Evolutionary conservation across 1,140 invertebrate genomes (phyloP).

Genomic region (Musca vetustissima): DNA sequence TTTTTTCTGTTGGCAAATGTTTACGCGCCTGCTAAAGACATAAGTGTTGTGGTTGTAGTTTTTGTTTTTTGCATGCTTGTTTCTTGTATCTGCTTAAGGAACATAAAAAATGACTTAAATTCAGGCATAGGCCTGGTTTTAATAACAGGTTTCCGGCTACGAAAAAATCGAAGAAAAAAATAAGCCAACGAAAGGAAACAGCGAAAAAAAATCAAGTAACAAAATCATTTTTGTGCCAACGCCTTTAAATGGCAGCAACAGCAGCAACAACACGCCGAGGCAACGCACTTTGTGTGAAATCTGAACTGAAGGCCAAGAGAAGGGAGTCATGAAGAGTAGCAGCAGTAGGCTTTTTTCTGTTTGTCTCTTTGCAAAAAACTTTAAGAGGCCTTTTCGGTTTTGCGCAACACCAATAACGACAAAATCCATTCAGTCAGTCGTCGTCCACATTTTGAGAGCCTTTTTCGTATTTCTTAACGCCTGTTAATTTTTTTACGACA

Average conservation of each 20-base stretch:
- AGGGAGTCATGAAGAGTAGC: too few species aligned
- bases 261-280: too few species aligned
- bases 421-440: too few species aligned
- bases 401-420: slow-evolving; percentile 5
- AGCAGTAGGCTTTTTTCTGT: too few species aligned
- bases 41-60: neutral
- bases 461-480: slow-evolving; percentile 46
- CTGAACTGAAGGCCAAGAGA: neutral
- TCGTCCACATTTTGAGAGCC: slow-evolving; percentile 13
- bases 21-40: neutral
- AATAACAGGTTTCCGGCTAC: slow-evolving; percentile 20
- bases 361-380: neutral
- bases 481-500: slow-evolving; percentile 45
- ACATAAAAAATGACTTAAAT: slow-evolving; percentile 2
- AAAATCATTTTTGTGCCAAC: slow-evolving; percentile 21
- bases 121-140: slow-evolving; percentile 18
- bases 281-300: slow-evolving; percentile 15
- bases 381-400: slow-evolving; percentile 5
- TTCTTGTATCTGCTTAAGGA: too few species aligned
- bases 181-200: neutral
- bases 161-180: neutral
- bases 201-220: slow-evolving; percentile 14
- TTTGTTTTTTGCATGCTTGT: neutral
- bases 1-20: neutral
- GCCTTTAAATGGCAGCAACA: neutral